Base-by-base conservation (phyloP, 2,888 invertebrate species). In the Hirudinaria manillensis region DNA sequence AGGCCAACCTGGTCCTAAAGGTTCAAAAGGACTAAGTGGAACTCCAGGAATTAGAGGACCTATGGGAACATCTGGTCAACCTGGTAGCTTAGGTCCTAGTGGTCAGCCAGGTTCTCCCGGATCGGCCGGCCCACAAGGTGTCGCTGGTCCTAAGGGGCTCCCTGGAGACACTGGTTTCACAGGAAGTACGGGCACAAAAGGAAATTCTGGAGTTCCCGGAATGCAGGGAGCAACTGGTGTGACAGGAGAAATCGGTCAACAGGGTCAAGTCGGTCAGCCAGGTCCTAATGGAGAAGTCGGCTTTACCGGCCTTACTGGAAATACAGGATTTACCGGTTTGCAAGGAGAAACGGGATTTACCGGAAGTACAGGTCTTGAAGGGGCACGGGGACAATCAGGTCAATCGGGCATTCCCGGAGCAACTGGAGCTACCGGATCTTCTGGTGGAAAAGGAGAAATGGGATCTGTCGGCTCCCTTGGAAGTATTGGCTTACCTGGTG, bases 361-460 rank as follows among this genome's bases (percentile, higher is more conserved):
- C 6, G 78, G 78, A 34, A 74, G 75, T 56, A 56, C 76, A 29
- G 78, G 78, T 34, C 51, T 72, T 27, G 34, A 27, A 53, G 77
- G 75, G 13, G 16, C 67, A 2, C 19, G 73, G 53, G 79, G 79
- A 10, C 66, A 24, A 32, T 51, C 65, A 27, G 79, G 79, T 29
- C 71, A 56, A n/a, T 70, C 75, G n/a, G 77, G 77, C 16, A 70
- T 51, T 29, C 66, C 70, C 19, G 77, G 77, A 27, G 61, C 29
- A 4, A 45, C 66, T 38, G 77, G 77, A 53, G 21, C 19, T 7
- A 51, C 65, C 13, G 77, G 77, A 45, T 16, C 24, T n/a, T n/a
- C 70, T 55, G 77, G 77, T 27, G 53, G 34, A 51, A 51, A 27
- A 66, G 76, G 76, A 45, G 70, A 61, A 24, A 70, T 53, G 53